phyloP scores from a whole-genome alignment of 2,797 vertebrate species.

The Sylvilagus floridanus region DNA sequence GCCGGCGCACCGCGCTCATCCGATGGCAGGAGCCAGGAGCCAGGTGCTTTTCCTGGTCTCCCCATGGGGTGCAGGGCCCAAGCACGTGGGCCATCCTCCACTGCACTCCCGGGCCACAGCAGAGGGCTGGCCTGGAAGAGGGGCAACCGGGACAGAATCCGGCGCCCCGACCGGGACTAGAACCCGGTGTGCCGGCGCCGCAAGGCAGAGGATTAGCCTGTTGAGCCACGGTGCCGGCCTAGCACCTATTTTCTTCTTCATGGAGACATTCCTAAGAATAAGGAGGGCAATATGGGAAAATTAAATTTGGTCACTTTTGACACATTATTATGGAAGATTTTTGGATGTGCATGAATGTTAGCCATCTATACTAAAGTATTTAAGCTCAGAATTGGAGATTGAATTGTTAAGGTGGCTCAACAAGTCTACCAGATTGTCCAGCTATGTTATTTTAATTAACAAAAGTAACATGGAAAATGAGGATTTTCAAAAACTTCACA shows the following conservation, averaged over 20 bases:
- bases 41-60: too few species aligned
- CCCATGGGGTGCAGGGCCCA: too few species aligned
- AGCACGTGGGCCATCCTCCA: too few species aligned
- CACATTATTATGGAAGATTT: constrained; percentile 15
- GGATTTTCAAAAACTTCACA: background rate
- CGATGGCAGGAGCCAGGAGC: too few species aligned
- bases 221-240: too few species aligned
- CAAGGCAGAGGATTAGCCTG: too few species aligned
- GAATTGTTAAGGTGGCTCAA: background rate
- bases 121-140: too few species aligned
- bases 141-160: too few species aligned
- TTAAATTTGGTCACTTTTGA: background rate
- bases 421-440: background rate
- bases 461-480: constrained; percentile 42
- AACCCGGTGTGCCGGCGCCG: too few species aligned
- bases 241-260: background rate
- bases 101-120: too few species aligned
- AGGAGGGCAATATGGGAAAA: background rate
- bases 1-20: too few species aligned
- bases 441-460: constrained; percentile 52
- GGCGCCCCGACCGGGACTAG: too few species aligned
- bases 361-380: background rate
- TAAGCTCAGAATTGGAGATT: background rate
- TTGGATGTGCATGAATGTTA: background rate
- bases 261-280: constrained; percentile 40